phyloP scores from a whole-genome alignment of 2,888 invertebrate species.

The Pogonocherus hispidulus region DNA sequence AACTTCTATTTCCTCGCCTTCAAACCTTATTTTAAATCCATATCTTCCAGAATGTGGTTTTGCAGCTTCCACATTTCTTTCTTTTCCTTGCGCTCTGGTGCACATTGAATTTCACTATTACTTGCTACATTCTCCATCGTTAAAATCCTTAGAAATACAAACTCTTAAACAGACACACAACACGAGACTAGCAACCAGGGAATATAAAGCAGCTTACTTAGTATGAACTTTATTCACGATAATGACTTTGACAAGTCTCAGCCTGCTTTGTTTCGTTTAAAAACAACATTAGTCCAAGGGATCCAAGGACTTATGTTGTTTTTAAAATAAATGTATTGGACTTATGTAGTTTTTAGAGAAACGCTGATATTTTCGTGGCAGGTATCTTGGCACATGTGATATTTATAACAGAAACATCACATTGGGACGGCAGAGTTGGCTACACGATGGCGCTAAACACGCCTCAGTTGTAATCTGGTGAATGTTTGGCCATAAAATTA shows the following conservation, averaged over 20 bases:
- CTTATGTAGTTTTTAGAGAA: slow-evolving; percentile 13
- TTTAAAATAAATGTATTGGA: slow-evolving; percentile 10
- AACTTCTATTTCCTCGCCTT: slow-evolving; percentile 32
- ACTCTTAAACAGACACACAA: slow-evolving; percentile 8
- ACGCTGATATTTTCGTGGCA: slow-evolving; percentile 8
- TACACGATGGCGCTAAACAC: slow-evolving; percentile 13
- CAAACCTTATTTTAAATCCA: slow-evolving; percentile 31
- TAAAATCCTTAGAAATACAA: background rate
- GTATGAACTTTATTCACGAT: too few species aligned
- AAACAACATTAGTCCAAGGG: slow-evolving; percentile 22
- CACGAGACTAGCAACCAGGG: slow-evolving; percentile 18
- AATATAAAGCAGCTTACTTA: too few species aligned
- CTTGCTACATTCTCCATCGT: slow-evolving; percentile 6
- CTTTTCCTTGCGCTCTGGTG: slow-evolving; percentile 26
- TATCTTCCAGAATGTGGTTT: too few species aligned
- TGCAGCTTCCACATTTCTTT: slow-evolving; percentile 18
- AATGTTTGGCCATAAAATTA: too few species aligned
- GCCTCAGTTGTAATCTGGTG: too few species aligned
- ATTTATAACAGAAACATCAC: background rate
- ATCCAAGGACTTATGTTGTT: slow-evolving; percentile 16
- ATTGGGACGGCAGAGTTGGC: background rate
- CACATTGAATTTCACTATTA: slow-evolving; percentile 10
- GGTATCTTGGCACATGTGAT: slow-evolving; percentile 11
- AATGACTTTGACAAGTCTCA: slow-evolving; percentile 17
- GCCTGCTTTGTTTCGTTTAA: slow-evolving; percentile 22